Base-by-base conservation (phyloP, 2,797 vertebrate genomes). In the Enteromius anoplus region DNA sequence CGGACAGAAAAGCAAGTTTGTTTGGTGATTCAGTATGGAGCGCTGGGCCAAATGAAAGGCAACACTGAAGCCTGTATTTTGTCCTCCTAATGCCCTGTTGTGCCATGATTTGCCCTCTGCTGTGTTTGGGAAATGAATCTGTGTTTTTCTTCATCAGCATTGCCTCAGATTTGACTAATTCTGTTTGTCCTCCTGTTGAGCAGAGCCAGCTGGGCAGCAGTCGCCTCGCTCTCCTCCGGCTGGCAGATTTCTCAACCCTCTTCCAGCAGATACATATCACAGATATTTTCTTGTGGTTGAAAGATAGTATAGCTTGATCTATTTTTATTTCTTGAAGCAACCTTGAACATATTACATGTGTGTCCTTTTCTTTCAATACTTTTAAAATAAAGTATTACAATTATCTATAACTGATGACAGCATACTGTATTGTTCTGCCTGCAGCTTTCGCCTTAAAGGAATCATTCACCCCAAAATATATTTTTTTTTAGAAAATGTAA, bases 121-220 rank as follows among this genome's bases (percentile, higher is more conserved):
- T 72, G 69, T 19, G 55, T 49, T n/a, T 65, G 29, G 40, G 42
- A 81, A 73, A 73, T 19, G 1, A 15, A 60, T 49, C 80, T 51
- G 6, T 81, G 58, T 81, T 81, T 73, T 73, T 72, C 17, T 60
- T 71, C 34, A 70, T 70, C 51, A 78, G 76, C 45, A 51, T 21
- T 45, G 66, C 51, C 78, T 62, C 21, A 73, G 42, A 73, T 73
- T 73, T 81, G 40, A 49, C 58, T 81, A 81, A 81, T 81, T 73
- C 29, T 51, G 55, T 73, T 60, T 60, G 51, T 7, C 69, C 69
- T 49, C 42, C 42, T 73, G 80, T 81, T 72, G 42, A 81, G 69
- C 42, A 64, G 37, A 64, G 42, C 53, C 69, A 81, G 55, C 40
- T 81, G 80, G 69, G 26, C 40, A 62, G 5, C 53, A 34, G 53